Conservation (phyloP, 2,113 vertebrate genomes). For the Periophthalmus modestus region DNA sequence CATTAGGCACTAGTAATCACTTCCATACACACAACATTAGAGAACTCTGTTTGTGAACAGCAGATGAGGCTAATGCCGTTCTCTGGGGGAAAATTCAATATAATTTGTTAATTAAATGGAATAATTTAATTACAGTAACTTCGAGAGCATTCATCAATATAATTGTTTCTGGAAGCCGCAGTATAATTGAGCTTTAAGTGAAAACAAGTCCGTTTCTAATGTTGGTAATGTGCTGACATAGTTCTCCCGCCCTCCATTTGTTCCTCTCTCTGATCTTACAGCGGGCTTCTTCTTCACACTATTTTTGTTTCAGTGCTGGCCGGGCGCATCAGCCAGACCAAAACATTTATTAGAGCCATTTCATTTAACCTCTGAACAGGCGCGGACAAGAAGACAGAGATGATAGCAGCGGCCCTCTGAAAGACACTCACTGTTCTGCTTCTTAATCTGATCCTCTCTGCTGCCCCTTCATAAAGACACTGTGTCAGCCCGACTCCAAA, state of each 20-base stretch:
- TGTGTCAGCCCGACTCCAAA: constrained; percentile 91
- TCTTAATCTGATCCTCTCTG: constrained; percentile 92
- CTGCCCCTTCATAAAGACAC: constrained; percentile 89
- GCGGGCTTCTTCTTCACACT: constrained; percentile 78
- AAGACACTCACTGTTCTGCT: constrained; percentile 86
- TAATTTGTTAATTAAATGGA: constrained; percentile 84
- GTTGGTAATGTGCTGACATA: constrained; percentile 76
- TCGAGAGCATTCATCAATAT: constrained; percentile 81
- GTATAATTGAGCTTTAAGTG: constrained; percentile 81
- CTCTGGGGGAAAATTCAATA: constrained; percentile 81
- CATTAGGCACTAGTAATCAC: constrained; percentile 73
- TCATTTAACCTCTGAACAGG: constrained; percentile 98
- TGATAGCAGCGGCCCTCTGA: constrained; percentile 85
- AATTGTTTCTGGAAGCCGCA: constrained; percentile 77
- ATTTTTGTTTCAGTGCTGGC: constrained; percentile 84
- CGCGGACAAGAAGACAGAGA: constrained; percentile 86
- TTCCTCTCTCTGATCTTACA: constrained; percentile 85
- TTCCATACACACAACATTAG: constrained; percentile 72
- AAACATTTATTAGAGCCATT: constrained; percentile 99
- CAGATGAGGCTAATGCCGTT: constrained; percentile 76
- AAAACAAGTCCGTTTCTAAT: constrained; percentile 81
- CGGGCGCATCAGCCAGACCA: constrained; percentile 82
- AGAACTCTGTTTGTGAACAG: constrained; percentile 78
- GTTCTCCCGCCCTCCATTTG: constrained; percentile 65
- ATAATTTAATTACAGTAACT: constrained; percentile 85